phyloP scores from a whole-genome alignment of 2,113 vertebrate species.

The Prinia subflava region DNA sequence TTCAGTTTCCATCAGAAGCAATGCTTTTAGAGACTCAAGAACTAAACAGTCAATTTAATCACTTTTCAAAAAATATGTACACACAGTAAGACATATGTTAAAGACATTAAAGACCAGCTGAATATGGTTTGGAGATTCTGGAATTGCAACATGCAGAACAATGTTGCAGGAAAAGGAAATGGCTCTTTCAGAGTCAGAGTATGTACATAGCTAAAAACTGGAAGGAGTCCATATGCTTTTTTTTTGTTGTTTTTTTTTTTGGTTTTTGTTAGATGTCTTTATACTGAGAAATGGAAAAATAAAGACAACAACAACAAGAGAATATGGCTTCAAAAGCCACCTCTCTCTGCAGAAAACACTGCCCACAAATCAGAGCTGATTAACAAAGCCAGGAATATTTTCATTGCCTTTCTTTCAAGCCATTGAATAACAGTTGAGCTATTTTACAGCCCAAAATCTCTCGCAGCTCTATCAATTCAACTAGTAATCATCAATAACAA shows the following conservation, averaged over 20 bases:
- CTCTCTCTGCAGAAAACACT: neutral
- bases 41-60: neutral
- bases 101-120: neutral
- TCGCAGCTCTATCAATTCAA: neutral
- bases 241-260: too few relatives aligned
- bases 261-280: neutral
- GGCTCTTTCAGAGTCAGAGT: neutral
- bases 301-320: neutral
- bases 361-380: neutral
- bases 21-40: neutral
- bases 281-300: neutral
- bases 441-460: neutral
- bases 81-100: neutral
- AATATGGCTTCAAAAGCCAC: neutral
- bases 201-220: neutral
- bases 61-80: neutral
- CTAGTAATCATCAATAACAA: neutral
- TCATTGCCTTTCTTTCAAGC: neutral
- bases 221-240: neutral
- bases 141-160: neutral
- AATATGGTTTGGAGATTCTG: neutral
- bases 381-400: neutral
- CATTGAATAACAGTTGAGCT: neutral
- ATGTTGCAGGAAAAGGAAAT: neutral
- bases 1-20: neutral